These are phyloP conservation scores for Leucoptera coffeella DNA, from an alignment of 2,888 invertebrate genomes.

Conservation along the genomic window DNA sequence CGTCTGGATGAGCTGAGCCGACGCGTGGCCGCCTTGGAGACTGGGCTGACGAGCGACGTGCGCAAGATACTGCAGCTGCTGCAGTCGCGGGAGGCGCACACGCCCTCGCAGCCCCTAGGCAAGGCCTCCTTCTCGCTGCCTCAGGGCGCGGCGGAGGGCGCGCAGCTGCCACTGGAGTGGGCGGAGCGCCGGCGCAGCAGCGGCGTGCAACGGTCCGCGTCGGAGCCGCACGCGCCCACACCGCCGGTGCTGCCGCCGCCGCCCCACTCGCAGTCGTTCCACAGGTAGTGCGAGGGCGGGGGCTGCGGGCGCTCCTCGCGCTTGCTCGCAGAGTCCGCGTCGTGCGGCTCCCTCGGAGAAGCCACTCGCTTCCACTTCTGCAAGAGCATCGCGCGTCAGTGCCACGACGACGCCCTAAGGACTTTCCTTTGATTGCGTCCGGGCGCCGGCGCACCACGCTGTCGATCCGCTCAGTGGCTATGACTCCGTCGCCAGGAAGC, in stretches of 20 bases:
- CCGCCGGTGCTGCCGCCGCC: slow-evolving; percentile 42
- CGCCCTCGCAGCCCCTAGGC: slow-evolving; percentile 29
- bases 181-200: slow-evolving; percentile 27
- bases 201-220: slow-evolving; percentile 54
- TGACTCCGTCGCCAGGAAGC: too few relatives aligned
- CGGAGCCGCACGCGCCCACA: slow-evolving; percentile 55
- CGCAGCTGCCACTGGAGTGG: slow-evolving; percentile 31
- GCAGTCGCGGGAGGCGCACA: slow-evolving; percentile 43
- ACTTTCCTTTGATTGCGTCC: slow-evolving; percentile 26
- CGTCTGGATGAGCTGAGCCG: slow-evolving; percentile 65
- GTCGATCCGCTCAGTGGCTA: too few relatives aligned
- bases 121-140: slow-evolving; percentile 39
- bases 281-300: slow-evolving; percentile 17
- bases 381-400: slow-evolving; percentile 27
- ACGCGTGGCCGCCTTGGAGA: slow-evolving; percentile 65
- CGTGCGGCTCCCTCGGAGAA: slow-evolving; percentile 29
- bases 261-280: slow-evolving; percentile 48
- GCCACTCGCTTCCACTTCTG: slow-evolving; percentile 38
- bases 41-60: slow-evolving; percentile 67
- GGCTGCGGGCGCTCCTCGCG: slow-evolving; percentile 35
- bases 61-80: slow-evolving; percentile 63
- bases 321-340: slow-evolving; percentile 45
- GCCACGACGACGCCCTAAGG: slow-evolving; percentile 24
- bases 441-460: too few relatives aligned
- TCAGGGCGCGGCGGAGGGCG: slow-evolving; percentile 24